Conservation (phyloP, 2,888 invertebrate species). For the Drosophila meridiana region DNA sequence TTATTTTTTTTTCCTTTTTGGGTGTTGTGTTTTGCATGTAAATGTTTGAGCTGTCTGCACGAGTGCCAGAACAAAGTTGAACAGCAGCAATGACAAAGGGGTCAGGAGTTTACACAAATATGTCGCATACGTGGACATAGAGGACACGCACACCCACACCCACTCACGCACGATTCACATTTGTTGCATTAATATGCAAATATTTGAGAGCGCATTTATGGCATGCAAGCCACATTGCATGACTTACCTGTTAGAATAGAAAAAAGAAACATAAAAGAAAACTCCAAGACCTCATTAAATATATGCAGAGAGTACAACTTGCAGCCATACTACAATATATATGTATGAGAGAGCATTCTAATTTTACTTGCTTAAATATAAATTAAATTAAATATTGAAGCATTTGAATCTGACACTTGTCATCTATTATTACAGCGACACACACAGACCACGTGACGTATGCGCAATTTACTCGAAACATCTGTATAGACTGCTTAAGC, state of each 20-base stretch:
- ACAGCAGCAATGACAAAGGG: slow-evolving; percentile 51
- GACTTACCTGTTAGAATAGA: slow-evolving; percentile 5
- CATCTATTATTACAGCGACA: slow-evolving; percentile 10
- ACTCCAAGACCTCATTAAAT: neutral
- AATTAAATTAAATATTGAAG: slow-evolving; percentile 1
- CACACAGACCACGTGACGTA: slow-evolving; percentile 26
- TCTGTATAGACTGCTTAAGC: slow-evolving; percentile 8
- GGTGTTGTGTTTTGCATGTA: slow-evolving; percentile 57
- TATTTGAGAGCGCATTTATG: slow-evolving; percentile 66
- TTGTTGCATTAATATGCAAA: slow-evolving; percentile 74
- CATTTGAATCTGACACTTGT: neutral
- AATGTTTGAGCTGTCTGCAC: slow-evolving; percentile 77
- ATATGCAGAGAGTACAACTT: neutral
- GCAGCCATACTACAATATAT: neutral
- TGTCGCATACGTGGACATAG: slow-evolving; percentile 34
- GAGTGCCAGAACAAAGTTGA: slow-evolving; percentile 60
- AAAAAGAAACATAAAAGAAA: neutral
- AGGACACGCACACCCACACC: slow-evolving; percentile 21
- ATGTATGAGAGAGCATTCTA: neutral
- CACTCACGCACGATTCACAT: slow-evolving; percentile 23
- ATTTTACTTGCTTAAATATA: neutral
- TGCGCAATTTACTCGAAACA: slow-evolving; percentile 24
- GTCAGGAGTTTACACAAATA: slow-evolving; percentile 58
- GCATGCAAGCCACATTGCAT: slow-evolving; percentile 19
- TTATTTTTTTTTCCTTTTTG: slow-evolving; percentile 4